phyloP scores from a whole-genome alignment of 2,113 vertebrate species.

The Hystrix cristata region DNA sequence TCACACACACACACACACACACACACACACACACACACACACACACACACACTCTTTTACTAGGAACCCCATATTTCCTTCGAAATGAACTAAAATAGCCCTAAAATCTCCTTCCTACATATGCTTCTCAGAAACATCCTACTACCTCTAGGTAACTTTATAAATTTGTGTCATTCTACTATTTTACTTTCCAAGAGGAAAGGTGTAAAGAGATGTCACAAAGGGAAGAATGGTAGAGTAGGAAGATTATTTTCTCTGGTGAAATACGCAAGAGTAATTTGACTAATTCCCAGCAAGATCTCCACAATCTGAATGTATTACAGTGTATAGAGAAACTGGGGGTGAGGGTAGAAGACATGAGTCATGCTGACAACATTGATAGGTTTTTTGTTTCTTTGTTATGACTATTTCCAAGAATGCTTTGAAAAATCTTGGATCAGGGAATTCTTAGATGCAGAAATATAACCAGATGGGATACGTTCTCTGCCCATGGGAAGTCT shows the following conservation, averaged over 20 bases:
- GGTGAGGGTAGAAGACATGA: neutral
- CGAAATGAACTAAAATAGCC: neutral
- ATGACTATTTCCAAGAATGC: neutral
- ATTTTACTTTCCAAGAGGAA: neutral
- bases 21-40: neutral
- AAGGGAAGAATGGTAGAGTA: rapidly evolving
- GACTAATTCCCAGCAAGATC: neutral
- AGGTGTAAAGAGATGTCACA: neutral
- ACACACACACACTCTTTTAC: neutral
- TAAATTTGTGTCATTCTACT: neutral
- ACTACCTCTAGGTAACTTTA: neutral
- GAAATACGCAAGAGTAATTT: neutral
- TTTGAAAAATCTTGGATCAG: neutral
- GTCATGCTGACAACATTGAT: neutral
- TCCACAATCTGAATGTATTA: neutral
- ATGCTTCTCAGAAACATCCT: neutral
- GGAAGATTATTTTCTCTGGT: neutral
- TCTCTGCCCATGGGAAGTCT: too few species aligned
- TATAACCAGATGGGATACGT: neutral
- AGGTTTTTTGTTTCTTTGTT: neutral
- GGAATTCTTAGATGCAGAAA: neutral
- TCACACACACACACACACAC: neutral
- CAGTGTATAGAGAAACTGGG: too few species aligned
- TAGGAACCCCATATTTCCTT: neutral
- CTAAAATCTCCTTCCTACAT: neutral